phyloP scores from a whole-genome alignment of 2,113 vertebrate species.

The Rhinopomastus cyanomelas region DNA sequence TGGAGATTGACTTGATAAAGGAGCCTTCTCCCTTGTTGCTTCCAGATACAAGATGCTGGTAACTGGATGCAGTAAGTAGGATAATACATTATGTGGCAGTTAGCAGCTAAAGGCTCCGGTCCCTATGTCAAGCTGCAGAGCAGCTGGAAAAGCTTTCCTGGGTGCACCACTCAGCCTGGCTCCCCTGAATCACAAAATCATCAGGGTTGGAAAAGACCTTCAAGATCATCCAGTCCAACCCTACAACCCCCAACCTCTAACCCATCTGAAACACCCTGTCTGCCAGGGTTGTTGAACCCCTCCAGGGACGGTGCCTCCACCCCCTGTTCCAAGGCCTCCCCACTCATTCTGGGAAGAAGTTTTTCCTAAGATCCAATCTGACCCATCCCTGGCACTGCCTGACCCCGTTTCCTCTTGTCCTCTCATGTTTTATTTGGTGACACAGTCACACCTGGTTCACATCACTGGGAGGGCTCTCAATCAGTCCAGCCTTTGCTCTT shows the following conservation, averaged over 20 bases:
- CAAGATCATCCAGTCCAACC: no score
- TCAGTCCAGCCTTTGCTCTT: background rate
- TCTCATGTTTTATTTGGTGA: background rate
- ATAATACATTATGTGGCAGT: background rate
- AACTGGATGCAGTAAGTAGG: slow-evolving; percentile 19
- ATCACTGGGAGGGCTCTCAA: background rate
- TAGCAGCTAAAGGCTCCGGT: background rate
- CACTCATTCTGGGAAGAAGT: no score
- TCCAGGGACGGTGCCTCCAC: no score
- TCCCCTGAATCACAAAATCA: no score
- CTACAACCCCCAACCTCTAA: no score
- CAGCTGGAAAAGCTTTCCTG: background rate
- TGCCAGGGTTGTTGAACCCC: no score
- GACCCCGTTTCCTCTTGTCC: no score
- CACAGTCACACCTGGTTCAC: background rate
- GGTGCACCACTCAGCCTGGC: background rate
- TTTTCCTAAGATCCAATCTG: no score
- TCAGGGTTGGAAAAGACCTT: no score
- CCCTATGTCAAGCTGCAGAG: background rate
- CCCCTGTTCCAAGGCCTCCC: no score
- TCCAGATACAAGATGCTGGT: slow-evolving; percentile 26
- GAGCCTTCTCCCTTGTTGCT: slow-evolving; percentile 46
- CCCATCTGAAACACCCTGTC: no score
- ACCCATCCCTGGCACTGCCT: no score
- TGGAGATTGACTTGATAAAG: slow-evolving; percentile 66